These are phyloP conservation scores for Halcyon leucocephala DNA, from an alignment of 2,797 vertebrate species.

Conservation along the genomic window DNA sequence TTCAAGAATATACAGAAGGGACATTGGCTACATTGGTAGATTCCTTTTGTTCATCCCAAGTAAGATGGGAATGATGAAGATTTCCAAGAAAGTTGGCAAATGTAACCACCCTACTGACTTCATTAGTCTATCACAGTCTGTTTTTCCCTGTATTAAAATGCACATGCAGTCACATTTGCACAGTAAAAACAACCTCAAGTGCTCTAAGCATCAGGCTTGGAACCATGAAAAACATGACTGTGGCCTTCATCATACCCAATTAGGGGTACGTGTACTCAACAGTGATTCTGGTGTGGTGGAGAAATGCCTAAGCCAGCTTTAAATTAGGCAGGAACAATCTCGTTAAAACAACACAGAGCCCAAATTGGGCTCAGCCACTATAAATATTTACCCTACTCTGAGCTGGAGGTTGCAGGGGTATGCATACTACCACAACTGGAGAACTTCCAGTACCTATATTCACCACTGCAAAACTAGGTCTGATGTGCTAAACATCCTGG, in stretches of 20 bases:
- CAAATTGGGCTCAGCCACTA: neutral
- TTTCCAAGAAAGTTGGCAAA: slow-evolving; percentile 15
- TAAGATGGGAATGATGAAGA: neutral
- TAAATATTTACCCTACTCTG: slow-evolving; percentile 59
- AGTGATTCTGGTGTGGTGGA: slow-evolving; percentile 16
- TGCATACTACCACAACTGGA: neutral
- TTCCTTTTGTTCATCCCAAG: neutral
- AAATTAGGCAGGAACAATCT: slow-evolving; percentile 34
- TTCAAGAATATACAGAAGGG: neutral
- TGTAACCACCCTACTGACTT: slow-evolving; percentile 17
- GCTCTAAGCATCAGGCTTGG: slow-evolving; percentile 1
- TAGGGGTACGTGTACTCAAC: neutral
- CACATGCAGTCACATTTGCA: neutral
- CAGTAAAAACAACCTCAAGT: slow-evolving; percentile 49
- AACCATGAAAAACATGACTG: slow-evolving; percentile 59
- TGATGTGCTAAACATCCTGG: neutral
- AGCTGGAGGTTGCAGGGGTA: slow-evolving; percentile 16
- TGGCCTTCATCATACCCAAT: slow-evolving; percentile 29
- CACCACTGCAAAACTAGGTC: neutral
- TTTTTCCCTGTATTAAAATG: slow-evolving; percentile 24
- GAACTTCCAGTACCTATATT: slow-evolving; percentile 45
- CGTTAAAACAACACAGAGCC: slow-evolving; percentile 49
- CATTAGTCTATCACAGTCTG: neutral
- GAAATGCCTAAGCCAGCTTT: slow-evolving; percentile 29
- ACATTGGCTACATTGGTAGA: neutral